Evolutionary conservation across 2,797 vertebrate species (phyloP).

Genomic region (Malacoraja senta): DNA sequence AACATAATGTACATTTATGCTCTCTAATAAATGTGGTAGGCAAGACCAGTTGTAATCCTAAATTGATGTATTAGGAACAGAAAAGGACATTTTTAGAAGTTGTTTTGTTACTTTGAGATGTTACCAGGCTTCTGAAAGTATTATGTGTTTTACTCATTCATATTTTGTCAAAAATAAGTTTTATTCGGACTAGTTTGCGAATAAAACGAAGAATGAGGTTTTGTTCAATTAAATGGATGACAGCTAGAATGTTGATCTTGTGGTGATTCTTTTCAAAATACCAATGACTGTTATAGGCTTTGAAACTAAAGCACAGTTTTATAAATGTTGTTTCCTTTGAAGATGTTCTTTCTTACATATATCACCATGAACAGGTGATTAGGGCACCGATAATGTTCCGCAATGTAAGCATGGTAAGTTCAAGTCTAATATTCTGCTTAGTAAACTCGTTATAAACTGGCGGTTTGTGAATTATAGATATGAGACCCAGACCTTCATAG

Average conservation of each 20-base stretch:
- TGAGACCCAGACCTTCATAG: neutral
- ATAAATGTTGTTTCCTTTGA: neutral
- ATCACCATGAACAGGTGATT: neutral
- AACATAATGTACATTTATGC: slow-evolving; percentile 45
- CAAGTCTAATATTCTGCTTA: neutral
- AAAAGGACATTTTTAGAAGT: neutral
- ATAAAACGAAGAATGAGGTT: no score
- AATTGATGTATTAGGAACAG: neutral
- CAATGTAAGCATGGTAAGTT: no score
- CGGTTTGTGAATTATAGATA: neutral
- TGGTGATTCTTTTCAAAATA: neutral
- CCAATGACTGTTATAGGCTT: neutral
- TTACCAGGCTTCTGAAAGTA: neutral
- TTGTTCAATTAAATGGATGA: neutral
- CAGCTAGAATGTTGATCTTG: neutral
- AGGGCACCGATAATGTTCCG: neutral
- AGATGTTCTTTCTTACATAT: neutral
- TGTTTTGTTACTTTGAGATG: neutral
- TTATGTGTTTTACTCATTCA: neutral
- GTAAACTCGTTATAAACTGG: neutral
- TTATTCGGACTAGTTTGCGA: neutral
- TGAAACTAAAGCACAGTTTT: neutral
- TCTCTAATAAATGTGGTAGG: neutral
- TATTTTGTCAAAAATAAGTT: neutral
- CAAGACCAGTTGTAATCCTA: neutral